phyloP scores from a whole-genome alignment of 2,888 invertebrate species.

The Trissonchulus latispiculum region DNA sequence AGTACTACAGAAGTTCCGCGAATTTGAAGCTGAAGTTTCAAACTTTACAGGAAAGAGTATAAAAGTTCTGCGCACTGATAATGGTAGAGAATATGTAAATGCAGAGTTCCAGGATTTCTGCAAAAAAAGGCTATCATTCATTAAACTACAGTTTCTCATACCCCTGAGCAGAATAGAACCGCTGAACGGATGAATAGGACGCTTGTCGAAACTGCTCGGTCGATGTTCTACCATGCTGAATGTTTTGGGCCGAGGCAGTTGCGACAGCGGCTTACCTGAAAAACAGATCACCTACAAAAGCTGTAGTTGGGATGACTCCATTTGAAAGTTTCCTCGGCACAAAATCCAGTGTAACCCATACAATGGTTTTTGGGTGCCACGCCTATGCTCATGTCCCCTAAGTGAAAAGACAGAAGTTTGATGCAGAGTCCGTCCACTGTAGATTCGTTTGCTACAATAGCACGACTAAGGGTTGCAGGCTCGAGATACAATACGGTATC shows the following conservation, averaged over 20 bases:
- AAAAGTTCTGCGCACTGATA: conserved; percentile 23
- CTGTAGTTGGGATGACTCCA: conserved; percentile 24
- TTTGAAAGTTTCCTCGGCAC: conserved; percentile 27
- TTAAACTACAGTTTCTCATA: conserved; percentile 25
- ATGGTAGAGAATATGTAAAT: conserved; percentile 24
- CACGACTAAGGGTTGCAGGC: conserved; percentile 22
- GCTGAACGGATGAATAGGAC: conserved; percentile 31
- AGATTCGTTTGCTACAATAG: conserved; percentile 27
- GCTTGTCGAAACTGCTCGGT: conserved; percentile 27
- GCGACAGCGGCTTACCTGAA: conserved; percentile 21
- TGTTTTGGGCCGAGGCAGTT: conserved; percentile 29
- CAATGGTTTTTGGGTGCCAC: conserved; percentile 27
- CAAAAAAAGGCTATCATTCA: conserved; percentile 27
- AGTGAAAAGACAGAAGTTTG: conserved; percentile 21
- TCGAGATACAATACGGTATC: conserved; percentile 22
- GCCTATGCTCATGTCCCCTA: conserved; percentile 25
- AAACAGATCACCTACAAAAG: conserved; percentile 27
- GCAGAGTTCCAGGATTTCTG: conserved; percentile 25
- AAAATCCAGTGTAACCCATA: conserved; percentile 23
- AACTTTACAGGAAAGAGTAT: conserved; percentile 15
- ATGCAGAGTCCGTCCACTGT: conserved; percentile 19
- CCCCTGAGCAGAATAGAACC: conserved; percentile 28
- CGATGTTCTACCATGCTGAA: conserved; percentile 26
- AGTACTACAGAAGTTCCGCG: too few relatives aligned
- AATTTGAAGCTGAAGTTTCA: conserved; percentile 8